Base-by-base conservation (phyloP, 2,888 invertebrate species). In the Crioceris asparagi region DNA sequence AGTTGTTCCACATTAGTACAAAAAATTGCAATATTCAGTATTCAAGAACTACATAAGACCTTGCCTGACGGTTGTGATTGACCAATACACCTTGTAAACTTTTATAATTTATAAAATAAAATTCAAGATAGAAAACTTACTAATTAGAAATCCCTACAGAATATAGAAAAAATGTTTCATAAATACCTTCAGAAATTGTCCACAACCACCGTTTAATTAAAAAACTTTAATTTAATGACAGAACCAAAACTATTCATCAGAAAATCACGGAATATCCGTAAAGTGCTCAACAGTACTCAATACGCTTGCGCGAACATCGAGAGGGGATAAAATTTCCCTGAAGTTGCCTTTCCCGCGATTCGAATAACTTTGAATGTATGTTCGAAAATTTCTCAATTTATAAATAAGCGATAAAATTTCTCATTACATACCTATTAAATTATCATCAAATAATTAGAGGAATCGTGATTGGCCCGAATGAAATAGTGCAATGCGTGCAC, bases 221-320 rank as follows among this genome's bases (percentile, higher is more conserved):
- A 41, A 51, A 56, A 52, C 48, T 55, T 54, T 49, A 52, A 54
- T 55, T 56, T 55, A 51, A 39, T 50, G 55, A 55, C 50, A 53
- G 49, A 52, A 50, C 48, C 45, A 53, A 54, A 55, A 50, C 38
- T 51, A 52, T 49, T 56, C 49, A 49, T 40, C 36, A 43, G 36
- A 47, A 45, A 44, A 41, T 32, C 40, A 44, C 35, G 44, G 42
- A 52, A 56, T 56, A 53, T 51, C 51, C 52, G 51, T 52, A 45
- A 45, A 39, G 50, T 45, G 40, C 32, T 27, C 14, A 41, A 4
- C 43, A 47, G n/a, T n/a, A n/a, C n/a, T n/a, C n/a, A n/a, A n/a
- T n/a, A n/a, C 49, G 53, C 58, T 50, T 50, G 56, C 54, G 51
- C 47, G 40, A 26, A 30, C 37, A 12, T 25, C 34, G 36, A 39